phyloP scores from a whole-genome alignment of 2,888 invertebrate genomes.

The Torymus texanus region DNA sequence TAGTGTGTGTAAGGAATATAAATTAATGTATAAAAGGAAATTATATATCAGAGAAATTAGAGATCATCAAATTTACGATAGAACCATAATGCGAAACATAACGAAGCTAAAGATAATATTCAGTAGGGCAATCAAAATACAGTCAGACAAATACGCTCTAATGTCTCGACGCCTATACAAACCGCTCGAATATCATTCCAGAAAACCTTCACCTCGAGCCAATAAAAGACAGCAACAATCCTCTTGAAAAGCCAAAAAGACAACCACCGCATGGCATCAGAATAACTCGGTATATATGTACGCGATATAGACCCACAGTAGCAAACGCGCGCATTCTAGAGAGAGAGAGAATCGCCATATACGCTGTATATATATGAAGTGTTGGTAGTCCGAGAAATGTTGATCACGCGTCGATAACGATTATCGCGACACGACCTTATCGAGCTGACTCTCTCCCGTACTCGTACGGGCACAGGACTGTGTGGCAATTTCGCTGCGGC shows the following conservation, averaged over 20 bases:
- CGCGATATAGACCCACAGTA: too few relatives aligned
- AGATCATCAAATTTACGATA: too few relatives aligned
- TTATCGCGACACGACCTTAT: constrained; percentile 62
- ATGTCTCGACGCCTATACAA: not conserved
- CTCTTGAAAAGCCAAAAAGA: too few relatives aligned
- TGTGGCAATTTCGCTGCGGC: constrained; percentile 48
- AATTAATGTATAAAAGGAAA: too few relatives aligned
- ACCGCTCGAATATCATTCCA: not conserved
- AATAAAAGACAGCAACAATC: too few relatives aligned
- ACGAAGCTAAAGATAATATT: too few relatives aligned
- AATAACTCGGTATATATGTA: too few relatives aligned
- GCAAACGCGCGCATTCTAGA: not conserved
- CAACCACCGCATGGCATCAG: too few relatives aligned
- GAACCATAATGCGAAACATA: too few relatives aligned
- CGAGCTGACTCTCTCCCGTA: constrained; percentile 11
- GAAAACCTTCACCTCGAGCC: too few relatives aligned
- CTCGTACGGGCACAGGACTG: constrained; percentile 6
- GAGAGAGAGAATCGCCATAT: constrained; percentile 43
- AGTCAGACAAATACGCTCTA: constrained; percentile 14
- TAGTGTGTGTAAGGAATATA: too few relatives aligned
- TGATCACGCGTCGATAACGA: constrained; percentile 61
- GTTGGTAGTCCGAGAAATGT: constrained; percentile 57
- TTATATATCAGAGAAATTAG: too few relatives aligned
- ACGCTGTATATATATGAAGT: constrained; percentile 41
- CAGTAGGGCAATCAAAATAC: constrained; percentile 11